These are phyloP conservation scores for Agriopis marginaria DNA, from an alignment of 2,888 invertebrate species.

Conservation along the genomic window DNA sequence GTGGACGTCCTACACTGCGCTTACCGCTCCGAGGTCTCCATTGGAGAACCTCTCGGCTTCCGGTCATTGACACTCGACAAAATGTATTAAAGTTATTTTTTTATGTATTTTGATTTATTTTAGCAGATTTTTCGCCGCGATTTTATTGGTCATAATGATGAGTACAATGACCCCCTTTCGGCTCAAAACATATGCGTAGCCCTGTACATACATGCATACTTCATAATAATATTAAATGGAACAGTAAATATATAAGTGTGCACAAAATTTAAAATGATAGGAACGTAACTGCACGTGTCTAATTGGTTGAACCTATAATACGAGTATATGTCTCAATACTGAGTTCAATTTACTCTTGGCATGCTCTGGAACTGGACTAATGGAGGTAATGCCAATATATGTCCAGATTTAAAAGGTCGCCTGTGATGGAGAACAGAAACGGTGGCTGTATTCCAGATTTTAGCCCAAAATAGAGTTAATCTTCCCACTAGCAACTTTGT, in stretches of 20 bases:
- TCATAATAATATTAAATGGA: background rate
- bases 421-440: slow-evolving; percentile 29
- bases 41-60: no score
- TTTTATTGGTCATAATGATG: background rate
- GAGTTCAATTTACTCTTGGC: slow-evolving; percentile 20
- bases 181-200: no score
- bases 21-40: no score
- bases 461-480: background rate
- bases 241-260: background rate
- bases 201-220: no score
- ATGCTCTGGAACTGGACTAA: slow-evolving; percentile 29
- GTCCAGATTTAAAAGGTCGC: slow-evolving; percentile 27
- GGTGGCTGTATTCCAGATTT: slow-evolving; percentile 6
- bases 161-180: background rate
- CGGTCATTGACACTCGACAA: no score
- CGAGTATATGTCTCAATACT: slow-evolving; percentile 20
- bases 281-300: slow-evolving; percentile 4
- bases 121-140: background rate
- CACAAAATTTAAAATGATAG: slow-evolving; percentile 7
- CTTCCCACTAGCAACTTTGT: background rate
- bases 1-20: no score
- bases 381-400: slow-evolving; percentile 28
- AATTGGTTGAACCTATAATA: slow-evolving; percentile 9
- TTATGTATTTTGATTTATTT: background rate
- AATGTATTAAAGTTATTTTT: background rate